Conservation (phyloP, 2,797 vertebrate genomes). For the Trichosurus vulpecula region DNA sequence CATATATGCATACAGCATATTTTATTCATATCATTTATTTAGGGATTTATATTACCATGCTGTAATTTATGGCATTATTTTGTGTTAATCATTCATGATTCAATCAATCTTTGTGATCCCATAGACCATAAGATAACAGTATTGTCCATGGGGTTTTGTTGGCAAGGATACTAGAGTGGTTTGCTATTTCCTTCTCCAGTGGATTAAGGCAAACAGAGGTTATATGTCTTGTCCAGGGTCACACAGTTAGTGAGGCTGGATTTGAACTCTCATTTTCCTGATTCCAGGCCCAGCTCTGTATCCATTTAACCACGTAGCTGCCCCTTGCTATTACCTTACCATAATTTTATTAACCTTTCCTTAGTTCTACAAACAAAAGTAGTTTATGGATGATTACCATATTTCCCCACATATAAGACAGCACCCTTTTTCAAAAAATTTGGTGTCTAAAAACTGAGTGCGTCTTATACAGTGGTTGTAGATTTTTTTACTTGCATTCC, state of each 20-base stretch:
- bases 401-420: too few species aligned
- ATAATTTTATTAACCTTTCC: background rate
- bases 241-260: background rate
- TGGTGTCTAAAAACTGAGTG: too few species aligned
- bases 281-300: background rate
- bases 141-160: background rate
- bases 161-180: background rate
- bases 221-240: background rate
- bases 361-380: background rate
- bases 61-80: background rate
- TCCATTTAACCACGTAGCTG: background rate
- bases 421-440: too few species aligned
- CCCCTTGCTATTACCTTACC: background rate
- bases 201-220: background rate
- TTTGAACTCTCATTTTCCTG: background rate
- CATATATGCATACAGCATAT: too few species aligned
- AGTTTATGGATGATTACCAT: slow-evolving; percentile 32
- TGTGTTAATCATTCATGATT: too few species aligned
- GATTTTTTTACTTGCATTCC: too few species aligned
- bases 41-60: too few species aligned
- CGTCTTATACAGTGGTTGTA: too few species aligned
- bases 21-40: too few species aligned
- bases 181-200: too few species aligned
- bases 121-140: background rate
- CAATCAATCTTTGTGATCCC: too few species aligned